Percentiles rank a stretch among this genome's conserved stretches.
phyloP scores from a whole-genome alignment of 2,797 vertebrate genomes.

The Gobionotothen gibberifrons region DNA sequence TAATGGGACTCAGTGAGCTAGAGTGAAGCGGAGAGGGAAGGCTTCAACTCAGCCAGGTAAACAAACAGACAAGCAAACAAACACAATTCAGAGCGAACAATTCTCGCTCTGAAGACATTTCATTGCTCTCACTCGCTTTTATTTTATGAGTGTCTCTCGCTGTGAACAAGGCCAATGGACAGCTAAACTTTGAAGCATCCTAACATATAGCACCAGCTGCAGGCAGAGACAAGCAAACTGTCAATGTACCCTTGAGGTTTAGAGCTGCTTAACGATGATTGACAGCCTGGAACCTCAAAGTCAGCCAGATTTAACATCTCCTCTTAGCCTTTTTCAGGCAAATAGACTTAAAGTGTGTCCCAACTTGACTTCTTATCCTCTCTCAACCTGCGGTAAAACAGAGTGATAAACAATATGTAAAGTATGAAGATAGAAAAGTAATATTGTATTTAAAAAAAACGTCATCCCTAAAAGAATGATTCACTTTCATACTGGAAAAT shows the following conservation, averaged over 20 bases:
- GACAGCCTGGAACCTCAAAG: slow-evolving; percentile 53
- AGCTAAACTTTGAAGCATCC: slow-evolving; percentile 53
- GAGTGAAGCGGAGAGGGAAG: slow-evolving; percentile 47
- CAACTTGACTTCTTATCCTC: slow-evolving; percentile 36
- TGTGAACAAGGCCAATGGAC: slow-evolving; percentile 60
- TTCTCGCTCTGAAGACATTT: slow-evolving; percentile 60
- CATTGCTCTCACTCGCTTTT: slow-evolving; percentile 42
- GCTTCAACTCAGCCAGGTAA: slow-evolving; percentile 56
- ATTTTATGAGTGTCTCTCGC: slow-evolving; percentile 59
- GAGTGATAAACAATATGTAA: background rate
- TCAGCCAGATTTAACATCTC: slow-evolving; percentile 53
- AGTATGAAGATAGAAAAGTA: background rate
- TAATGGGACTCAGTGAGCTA: slow-evolving; percentile 44
- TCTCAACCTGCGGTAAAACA: slow-evolving; percentile 9
- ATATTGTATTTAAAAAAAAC: slow-evolving; percentile 11
- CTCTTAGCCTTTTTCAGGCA: slow-evolving; percentile 40
- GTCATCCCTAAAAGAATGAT: slow-evolving; percentile 4
- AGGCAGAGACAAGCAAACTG: slow-evolving; percentile 61
- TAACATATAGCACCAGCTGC: slow-evolving; percentile 60
- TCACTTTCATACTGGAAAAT: background rate
- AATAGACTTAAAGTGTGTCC: slow-evolving; percentile 36
- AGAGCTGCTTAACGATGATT: slow-evolving; percentile 67
- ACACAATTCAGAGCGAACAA: slow-evolving; percentile 39
- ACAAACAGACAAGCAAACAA: slow-evolving; percentile 65
- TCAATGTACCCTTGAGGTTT: slow-evolving; percentile 69